Conservation (phyloP, 2,888 invertebrate genomes). For the Encarsia formosa region DNA sequence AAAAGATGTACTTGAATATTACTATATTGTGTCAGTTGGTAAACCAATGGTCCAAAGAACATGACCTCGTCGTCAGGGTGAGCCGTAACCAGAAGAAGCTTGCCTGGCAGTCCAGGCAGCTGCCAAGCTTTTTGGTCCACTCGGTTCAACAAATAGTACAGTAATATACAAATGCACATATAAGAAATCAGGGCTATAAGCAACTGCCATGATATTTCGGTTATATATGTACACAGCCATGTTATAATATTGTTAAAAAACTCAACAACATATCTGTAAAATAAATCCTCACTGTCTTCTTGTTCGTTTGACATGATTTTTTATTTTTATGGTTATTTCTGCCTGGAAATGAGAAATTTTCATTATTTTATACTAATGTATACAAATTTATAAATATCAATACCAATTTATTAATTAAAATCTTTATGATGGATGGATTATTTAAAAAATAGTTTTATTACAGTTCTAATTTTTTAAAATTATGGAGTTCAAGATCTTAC, state of each 20-base stretch:
- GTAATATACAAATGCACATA: slow-evolving; percentile 41
- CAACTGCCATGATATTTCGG: slow-evolving; percentile 46
- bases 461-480: too few relatives aligned
- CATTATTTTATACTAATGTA: too few relatives aligned
- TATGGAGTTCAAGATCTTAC: too few relatives aligned
- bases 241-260: slow-evolving; percentile 39
- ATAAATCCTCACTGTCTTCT: slow-evolving; percentile 34
- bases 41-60: slow-evolving; percentile 94
- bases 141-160: slow-evolving; percentile 42
- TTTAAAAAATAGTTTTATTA: too few relatives aligned
- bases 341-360: too few relatives aligned
- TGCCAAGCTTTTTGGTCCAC: slow-evolving; percentile 46
- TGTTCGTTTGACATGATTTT: too few relatives aligned
- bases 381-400: too few relatives aligned
- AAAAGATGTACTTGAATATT: slow-evolving; percentile 72
- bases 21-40: slow-evolving; percentile 61
- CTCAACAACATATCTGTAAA: slow-evolving; percentile 34
- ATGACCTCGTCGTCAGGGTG: slow-evolving; percentile 99
- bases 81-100: slow-evolving; percentile 80
- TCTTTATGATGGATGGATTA: too few relatives aligned
- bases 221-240: slow-evolving; percentile 47
- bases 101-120: slow-evolving; percentile 47
- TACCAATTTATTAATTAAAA: too few relatives aligned
- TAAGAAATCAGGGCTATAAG: slow-evolving; percentile 42
- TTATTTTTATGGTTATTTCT: too few relatives aligned